Evolutionary conservation across 2,797 vertebrate genomes (phyloP).

Genomic region (Paedocypris micromegethes): DNA sequence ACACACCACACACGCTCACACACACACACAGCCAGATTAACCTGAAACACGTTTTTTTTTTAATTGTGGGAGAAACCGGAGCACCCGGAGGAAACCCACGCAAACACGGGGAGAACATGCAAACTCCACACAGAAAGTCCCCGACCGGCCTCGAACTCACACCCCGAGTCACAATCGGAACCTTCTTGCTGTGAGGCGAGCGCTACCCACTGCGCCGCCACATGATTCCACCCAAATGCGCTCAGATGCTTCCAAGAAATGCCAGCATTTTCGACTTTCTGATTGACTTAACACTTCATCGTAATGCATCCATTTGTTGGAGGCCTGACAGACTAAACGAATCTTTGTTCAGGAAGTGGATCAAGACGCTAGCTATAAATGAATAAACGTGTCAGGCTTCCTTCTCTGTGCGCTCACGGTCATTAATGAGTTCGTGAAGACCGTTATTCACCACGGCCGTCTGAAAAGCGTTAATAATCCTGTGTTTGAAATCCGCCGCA

Average conservation of each 20-base stretch:
- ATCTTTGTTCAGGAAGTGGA: conserved; percentile 64
- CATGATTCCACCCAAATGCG: too few relatives aligned
- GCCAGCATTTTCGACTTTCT: conserved; percentile 24
- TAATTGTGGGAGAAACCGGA: too few relatives aligned
- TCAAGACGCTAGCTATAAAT: conserved; percentile 62
- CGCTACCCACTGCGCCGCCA: too few relatives aligned
- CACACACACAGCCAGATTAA: too few relatives aligned
- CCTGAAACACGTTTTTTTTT: too few relatives aligned
- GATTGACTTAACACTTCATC: conserved; percentile 35
- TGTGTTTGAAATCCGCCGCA: conserved; percentile 67
- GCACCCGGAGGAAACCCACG: too few relatives aligned
- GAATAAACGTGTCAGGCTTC: conserved; percentile 56
- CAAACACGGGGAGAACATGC: too few relatives aligned
- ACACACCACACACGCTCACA: too few relatives aligned
- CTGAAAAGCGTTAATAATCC: conserved; percentile 55
- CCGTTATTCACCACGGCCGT: conserved; percentile 63
- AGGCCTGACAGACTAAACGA: conserved; percentile 53
- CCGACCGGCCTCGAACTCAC: too few relatives aligned
- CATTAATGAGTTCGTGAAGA: conserved; percentile 67
- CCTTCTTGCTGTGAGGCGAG: too few relatives aligned
- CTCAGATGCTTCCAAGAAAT: neutral
- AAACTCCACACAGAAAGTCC: too few relatives aligned
- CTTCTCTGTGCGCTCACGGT: conserved; percentile 43
- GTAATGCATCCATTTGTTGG: conserved; percentile 33
- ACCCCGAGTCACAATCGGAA: too few relatives aligned